Base-by-base conservation (phyloP, 2,888 invertebrate species). In the Gymnosoma rotundatum region DNA sequence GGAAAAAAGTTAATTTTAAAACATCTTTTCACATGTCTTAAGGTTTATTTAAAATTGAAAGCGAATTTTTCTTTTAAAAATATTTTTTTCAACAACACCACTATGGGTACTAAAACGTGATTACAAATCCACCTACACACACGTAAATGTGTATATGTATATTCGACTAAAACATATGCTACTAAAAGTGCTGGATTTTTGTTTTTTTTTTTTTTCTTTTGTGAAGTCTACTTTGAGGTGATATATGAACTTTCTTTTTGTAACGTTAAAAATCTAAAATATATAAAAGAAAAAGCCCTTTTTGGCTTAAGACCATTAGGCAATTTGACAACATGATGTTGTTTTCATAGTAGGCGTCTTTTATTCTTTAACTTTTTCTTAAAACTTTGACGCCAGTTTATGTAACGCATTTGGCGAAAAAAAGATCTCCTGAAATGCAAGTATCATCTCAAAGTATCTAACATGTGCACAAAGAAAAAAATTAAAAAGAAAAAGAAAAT, bases 311-410 rank as follows among this genome's bases (percentile, higher is more conserved):
- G 54, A 72, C 79, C 72, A 76, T 83, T 80, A 76, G 83, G 69
- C 66, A 66, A 67, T 73, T 79, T 73, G 9, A 69, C 38, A 67
- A 45, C 32, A 21, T 58, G 66, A 20, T 70, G 25, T 21, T 61
- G 12, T 67, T 38, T 56, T 21, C 2, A 7, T 56, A 61, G 78
- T 63, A 78, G 78, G 78, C 78, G 78, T 69, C 78, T 32, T 78
- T 69, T 54, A 48, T 70, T 45, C 54, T 70, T 63, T 5, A 38
- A 70, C 25, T 20, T 61, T 78, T 72, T 78, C 72, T 67, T 73
- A 60, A 79, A 78, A 74, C 70, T 64, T 78, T 78, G 84, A 84
- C 84, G 84, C 84, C 84, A 84, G 78, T 66, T 84, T 84, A 81
- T 81, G 52, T 81, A 84, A 84, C 78, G 64, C 72, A 83, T 78